These are phyloP conservation scores for Hirudinaria manillensis DNA, from an alignment of 2,888 invertebrate genomes.

Conservation along the genomic window DNA sequence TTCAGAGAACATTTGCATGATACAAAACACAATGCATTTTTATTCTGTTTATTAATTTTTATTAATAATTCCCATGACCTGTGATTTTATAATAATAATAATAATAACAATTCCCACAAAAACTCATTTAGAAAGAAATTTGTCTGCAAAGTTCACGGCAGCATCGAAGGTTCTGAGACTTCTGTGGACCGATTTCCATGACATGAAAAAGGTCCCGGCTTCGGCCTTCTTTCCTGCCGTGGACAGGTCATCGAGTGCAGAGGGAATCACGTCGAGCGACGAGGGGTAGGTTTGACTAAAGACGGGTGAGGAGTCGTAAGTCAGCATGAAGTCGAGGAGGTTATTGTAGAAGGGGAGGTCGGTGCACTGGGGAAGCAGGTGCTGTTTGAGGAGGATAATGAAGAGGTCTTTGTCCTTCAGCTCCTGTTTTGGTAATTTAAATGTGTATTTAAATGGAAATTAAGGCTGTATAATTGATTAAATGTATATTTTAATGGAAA, in stretches of 20 bases:
- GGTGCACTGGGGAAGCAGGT: constrained; percentile 43
- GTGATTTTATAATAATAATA: too few relatives aligned
- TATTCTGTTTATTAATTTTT: too few relatives aligned
- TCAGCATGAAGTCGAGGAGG: constrained; percentile 39
- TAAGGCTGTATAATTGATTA: too few relatives aligned
- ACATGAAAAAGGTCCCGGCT: constrained; percentile 46
- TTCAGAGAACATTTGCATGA: too few relatives aligned
- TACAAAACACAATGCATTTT: too few relatives aligned
- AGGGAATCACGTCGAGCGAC: neutral
- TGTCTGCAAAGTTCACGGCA: constrained; percentile 39
- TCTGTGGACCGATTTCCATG: constrained; percentile 45
- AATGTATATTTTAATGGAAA: too few relatives aligned
- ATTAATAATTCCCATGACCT: too few relatives aligned
- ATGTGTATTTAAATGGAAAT: too few relatives aligned
- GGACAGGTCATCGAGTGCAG: constrained; percentile 44
- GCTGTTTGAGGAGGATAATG: constrained; percentile 42
- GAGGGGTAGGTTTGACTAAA: neutral
- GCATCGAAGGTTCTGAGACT: constrained; percentile 47
- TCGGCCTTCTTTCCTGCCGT: constrained; percentile 45
- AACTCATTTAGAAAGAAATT: constrained; percentile 9
- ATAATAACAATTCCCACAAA: too few relatives aligned
- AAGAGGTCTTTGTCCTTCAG: constrained; percentile 41
- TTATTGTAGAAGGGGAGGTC: constrained; percentile 43
- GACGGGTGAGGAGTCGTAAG: neutral
- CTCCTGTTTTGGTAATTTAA: neutral